Conservation (phyloP, 1,140 invertebrate species). For the Trichomalopsis sarcophagae region DNA sequence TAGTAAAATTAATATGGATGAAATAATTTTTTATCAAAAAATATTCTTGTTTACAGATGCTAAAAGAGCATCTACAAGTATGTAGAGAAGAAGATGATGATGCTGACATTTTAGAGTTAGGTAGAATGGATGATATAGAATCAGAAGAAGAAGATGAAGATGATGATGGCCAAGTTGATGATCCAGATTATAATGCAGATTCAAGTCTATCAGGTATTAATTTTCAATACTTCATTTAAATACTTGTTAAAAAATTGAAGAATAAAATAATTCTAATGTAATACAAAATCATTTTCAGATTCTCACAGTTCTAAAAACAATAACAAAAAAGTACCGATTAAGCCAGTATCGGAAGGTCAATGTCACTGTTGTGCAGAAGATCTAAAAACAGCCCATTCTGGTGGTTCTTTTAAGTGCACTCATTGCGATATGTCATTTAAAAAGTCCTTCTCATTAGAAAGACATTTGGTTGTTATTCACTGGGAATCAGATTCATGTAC, state of each 20-base stretch:
- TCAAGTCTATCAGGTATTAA: slow-evolving; percentile 56
- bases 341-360: slow-evolving; percentile 67
- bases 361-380: slow-evolving; percentile 77
- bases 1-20: background rate
- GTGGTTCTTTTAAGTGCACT: slow-evolving; percentile 71
- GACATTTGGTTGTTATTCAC: slow-evolving; percentile 75
- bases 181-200: slow-evolving; percentile 60
- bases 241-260: background rate
- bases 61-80: slow-evolving; percentile 70
- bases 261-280: slow-evolving; percentile 8
- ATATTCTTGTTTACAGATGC: slow-evolving; percentile 57
- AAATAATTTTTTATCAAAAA: background rate
- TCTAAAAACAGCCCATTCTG: slow-evolving; percentile 73
- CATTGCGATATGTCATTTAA: slow-evolving; percentile 75
- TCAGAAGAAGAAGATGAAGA: slow-evolving; percentile 67
- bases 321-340: slow-evolving; percentile 65
- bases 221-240: slow-evolving; percentile 16
- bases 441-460: slow-evolving; percentile 72
- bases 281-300: slow-evolving; percentile 54
- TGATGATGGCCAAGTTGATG: slow-evolving; percentile 59
- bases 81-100: slow-evolving; percentile 71
- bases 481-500: slow-evolving; percentile 70
- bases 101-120: slow-evolving; percentile 64
- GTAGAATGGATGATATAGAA: slow-evolving; percentile 64
- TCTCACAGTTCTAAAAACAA: slow-evolving; percentile 61